A percentile compares a stretch with the other conserved stretches of the same genome.
Conservation (phyloP, 2,797 vertebrate species). For the Hippoglossus hippoglossus region DNA sequence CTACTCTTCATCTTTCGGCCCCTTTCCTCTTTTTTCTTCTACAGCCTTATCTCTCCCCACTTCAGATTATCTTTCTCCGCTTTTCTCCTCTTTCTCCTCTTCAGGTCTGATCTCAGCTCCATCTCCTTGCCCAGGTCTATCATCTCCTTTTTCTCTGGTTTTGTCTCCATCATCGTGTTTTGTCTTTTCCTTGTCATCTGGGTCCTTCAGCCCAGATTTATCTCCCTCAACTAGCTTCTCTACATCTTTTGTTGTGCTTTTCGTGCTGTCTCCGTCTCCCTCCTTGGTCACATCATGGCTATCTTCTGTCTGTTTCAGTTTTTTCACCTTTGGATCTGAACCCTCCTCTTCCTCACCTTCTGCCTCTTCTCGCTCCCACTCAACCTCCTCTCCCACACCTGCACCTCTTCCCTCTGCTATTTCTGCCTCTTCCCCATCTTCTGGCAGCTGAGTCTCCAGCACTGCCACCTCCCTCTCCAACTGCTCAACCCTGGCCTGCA, state of each 20-base stretch:
- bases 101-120: conserved; percentile 58
- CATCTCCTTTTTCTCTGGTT: conserved; percentile 37
- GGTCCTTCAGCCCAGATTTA: conserved; percentile 21
- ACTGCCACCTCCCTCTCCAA: conserved; percentile 71
- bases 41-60: conserved; percentile 9
- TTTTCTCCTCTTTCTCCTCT: conserved; percentile 23
- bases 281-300: conserved; percentile 56
- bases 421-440: conserved; percentile 18
- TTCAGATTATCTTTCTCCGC: conserved; percentile 26
- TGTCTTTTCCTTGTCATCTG: conserved; percentile 14
- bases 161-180: conserved; percentile 20
- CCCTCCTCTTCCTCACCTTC: conserved; percentile 63
- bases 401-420: conserved; percentile 46
- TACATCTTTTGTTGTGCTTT: conserved; percentile 56
- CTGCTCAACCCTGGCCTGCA: conserved; percentile 77
- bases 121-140: conserved; percentile 62
- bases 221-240: conserved; percentile 47
- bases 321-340: conserved; percentile 16
- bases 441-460: conserved; percentile 42
- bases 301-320: conserved; percentile 32
- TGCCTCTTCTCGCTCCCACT: conserved; percentile 66
- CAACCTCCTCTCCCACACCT: conserved; percentile 59
- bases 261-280: conserved; percentile 67
- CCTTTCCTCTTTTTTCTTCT: background rate
- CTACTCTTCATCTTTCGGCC: conserved; percentile 1